These are phyloP conservation scores for Oreochromis niloticus DNA, from an alignment of 2,113 vertebrate genomes.

Conservation along the genomic window DNA sequence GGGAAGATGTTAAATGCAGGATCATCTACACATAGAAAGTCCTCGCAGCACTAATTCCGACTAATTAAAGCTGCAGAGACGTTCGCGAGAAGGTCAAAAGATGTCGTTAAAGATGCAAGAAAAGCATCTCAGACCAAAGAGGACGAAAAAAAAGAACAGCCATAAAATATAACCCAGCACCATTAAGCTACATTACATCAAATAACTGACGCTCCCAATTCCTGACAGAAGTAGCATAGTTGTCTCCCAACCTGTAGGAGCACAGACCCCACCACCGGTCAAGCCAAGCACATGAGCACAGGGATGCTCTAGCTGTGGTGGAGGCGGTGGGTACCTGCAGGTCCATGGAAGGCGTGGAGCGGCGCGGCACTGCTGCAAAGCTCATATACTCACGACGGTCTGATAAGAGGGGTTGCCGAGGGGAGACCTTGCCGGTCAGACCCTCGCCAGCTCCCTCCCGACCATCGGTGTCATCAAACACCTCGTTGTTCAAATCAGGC, in stretches of 20 bases:
- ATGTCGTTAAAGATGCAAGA: not conserved
- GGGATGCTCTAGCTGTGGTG: not conserved
- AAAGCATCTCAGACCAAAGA: not conserved
- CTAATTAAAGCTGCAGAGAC: not conserved
- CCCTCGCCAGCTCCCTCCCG: constrained; percentile 17
- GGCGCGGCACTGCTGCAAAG: constrained; percentile 74
- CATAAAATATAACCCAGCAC: constrained; percentile 30
- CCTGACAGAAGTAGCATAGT: not conserved
- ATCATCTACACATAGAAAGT: not conserved
- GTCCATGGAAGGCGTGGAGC: constrained; percentile 65
- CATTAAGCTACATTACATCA: not conserved
- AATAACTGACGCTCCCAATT: not conserved
- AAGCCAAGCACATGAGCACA: not conserved
- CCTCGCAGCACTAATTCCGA: not conserved
- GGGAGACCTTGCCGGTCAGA: constrained; percentile 1
- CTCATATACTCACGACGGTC: constrained; percentile 70
- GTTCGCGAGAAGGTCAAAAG: not conserved
- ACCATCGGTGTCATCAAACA: constrained; percentile 68
- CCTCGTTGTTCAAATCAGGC: constrained; percentile 69
- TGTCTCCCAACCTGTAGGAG: not conserved
- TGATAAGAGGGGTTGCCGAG: constrained; percentile 42
- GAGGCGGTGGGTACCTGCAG: constrained; percentile 66
- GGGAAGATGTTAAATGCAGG: not conserved
- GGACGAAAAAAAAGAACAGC: not conserved
- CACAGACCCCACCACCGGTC: constrained; percentile 1